Evolutionary conservation across 1,140 invertebrate genomes (phyloP).

Genomic region (Lysiphlebus fabarum): DNA sequence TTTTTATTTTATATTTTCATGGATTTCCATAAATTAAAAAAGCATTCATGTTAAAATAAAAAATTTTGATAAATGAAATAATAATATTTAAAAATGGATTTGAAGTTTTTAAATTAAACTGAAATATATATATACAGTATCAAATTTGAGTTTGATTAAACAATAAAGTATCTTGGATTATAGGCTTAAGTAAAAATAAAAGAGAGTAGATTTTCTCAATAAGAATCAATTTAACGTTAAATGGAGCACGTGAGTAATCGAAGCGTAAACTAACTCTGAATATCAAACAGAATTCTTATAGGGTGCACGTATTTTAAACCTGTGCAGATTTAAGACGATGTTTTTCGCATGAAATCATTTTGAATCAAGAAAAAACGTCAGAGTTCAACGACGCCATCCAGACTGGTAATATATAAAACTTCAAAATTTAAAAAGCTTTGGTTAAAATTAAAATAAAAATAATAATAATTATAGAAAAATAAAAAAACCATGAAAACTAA

Average conservation of each 20-base stretch:
- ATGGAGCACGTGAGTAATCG: constrained; percentile 29
- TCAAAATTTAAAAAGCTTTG: background rate
- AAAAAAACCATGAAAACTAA: constrained; percentile 12
- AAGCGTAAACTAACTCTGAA: constrained; percentile 23
- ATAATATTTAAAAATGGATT: too few relatives aligned
- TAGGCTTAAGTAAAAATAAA: background rate
- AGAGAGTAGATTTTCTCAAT: constrained; percentile 16
- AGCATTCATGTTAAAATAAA: too few relatives aligned
- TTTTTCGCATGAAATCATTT: background rate
- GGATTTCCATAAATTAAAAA: too few relatives aligned
- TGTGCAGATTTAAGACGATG: background rate
- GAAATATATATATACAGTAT: too few relatives aligned
- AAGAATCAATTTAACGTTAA: constrained; percentile 28
- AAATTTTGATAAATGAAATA: too few relatives aligned
- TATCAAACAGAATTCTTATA: constrained; percentile 19
- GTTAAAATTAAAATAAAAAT: background rate
- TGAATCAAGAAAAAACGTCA: constrained; percentile 11
- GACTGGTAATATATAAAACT: background rate
- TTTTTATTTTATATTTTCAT: too few relatives aligned
- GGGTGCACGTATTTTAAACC: constrained; percentile 5
- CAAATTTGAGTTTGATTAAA: too few relatives aligned
- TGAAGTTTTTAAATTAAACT: too few relatives aligned
- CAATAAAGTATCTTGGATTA: too few relatives aligned
- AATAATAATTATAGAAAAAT: background rate
- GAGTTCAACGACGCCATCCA: constrained; percentile 19